Evolutionary conservation across 2,113 vertebrate species (phyloP), one percentile per base, ranked within the genome.

Genomic region (Brachypteracias leptosomus): DNA sequence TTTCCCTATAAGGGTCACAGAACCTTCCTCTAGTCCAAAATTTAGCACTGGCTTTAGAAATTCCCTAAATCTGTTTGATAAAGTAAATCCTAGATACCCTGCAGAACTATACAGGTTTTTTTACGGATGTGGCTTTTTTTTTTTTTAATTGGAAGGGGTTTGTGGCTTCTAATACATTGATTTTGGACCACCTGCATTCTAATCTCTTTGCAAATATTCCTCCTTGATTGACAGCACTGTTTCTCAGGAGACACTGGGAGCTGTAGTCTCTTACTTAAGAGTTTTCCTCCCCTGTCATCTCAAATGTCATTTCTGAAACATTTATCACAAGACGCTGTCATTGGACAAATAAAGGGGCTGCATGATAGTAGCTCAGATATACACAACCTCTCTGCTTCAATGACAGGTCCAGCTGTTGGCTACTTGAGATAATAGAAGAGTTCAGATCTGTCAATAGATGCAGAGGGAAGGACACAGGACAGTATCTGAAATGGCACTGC

Each of bases 271-370:
- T 93, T 97, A 95, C 77, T 93, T 95, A 87, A 85, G 73, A 89
- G 91, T 97, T 97, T 97, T 96, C 89, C 80, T 96, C 55, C 20
- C 4, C 68, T 97, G 94, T 97, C 96, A 97, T 96, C 93, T 95
- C 89, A 97, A 97, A 97, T 98, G 96, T 95, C 95, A 97, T 96
- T 97, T 97, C 91, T 96, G 95, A 98, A 95, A 93, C 88, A 95
- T 97, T 97, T 96, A 95, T 98, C 93, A 78, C 72, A 88, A 85
- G 87, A 91, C 38, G 55, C 58, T 97, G 96, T 94, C 95, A 87
- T 52, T 94, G 89, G 73, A 93, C 91, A 97, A 97, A 97, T 90
- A 97, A 97, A 94, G 73, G 75, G 33, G 28, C 61, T 91, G 51
- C 20, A 7, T 82, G 95, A 95, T 97, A 85, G 80, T 57, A 74